Evolutionary conservation across 2,797 vertebrate species (phyloP).

Genomic region (Muraenolepis orangiensis): DNA sequence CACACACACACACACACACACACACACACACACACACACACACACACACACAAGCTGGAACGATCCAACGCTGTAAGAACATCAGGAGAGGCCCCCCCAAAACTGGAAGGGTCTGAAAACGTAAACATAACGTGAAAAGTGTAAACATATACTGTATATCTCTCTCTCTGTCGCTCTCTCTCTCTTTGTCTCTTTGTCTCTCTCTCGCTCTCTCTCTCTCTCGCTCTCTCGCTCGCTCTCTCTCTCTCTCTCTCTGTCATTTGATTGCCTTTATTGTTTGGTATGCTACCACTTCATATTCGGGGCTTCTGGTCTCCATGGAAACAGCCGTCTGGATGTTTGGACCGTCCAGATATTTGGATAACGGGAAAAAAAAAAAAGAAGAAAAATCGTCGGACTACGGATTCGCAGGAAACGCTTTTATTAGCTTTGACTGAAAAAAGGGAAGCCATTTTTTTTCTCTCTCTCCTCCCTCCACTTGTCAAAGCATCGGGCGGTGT

Average conservation of each 20-base stretch:
- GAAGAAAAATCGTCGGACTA: constrained; percentile 67
- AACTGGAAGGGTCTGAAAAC: constrained; percentile 50
- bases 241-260: constrained; percentile 56
- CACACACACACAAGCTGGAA: constrained; percentile 28
- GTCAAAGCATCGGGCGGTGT: constrained; percentile 32
- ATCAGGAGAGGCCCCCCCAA: constrained; percentile 62
- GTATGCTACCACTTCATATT: constrained; percentile 74
- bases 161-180: neutral
- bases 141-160: constrained; percentile 55
- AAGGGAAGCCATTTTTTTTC: neutral
- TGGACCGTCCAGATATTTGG: constrained; percentile 84
- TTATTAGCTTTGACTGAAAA: neutral
- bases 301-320: constrained; percentile 82
- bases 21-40: constrained; percentile 21
- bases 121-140: too few relatives aligned
- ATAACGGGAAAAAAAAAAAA: constrained; percentile 63
- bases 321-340: constrained; percentile 77
- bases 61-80: neutral
- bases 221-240: constrained; percentile 27
- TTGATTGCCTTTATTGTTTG: constrained; percentile 63
- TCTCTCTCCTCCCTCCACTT: neutral
- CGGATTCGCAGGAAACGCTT: constrained; percentile 30
- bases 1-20: neutral
- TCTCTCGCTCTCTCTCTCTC: neutral
- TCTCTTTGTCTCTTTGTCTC: neutral